phyloP scores from a whole-genome alignment of 1,140 invertebrate genomes.

The Lasioglossum baleicum region DNA sequence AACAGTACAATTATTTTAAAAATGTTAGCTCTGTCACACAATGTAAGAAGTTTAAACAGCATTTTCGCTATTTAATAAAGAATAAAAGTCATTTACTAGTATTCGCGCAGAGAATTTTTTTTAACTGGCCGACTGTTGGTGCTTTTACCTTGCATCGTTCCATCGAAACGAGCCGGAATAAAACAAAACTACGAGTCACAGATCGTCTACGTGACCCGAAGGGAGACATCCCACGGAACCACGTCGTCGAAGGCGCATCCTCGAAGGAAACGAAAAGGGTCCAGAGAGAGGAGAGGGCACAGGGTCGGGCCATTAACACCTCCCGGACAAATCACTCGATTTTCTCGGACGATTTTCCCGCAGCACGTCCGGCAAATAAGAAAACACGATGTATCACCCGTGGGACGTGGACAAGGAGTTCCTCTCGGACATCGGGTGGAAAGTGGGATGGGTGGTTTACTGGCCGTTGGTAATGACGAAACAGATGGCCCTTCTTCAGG shows the following conservation, averaged over 20 bases:
- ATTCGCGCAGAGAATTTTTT: no score
- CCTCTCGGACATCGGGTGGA: neutral
- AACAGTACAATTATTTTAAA: no score
- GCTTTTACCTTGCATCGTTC: no score
- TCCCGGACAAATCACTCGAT: conserved; percentile 80
- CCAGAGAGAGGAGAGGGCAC: neutral
- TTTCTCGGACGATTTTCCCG: conserved; percentile 79
- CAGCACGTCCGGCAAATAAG: conserved; percentile 79
- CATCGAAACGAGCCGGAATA: no score
- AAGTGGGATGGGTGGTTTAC: conserved; percentile 74
- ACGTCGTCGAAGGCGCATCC: neutral
- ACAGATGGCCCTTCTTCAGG: conserved; percentile 76
- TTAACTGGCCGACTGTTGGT: no score
- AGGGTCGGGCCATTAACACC: conserved; percentile 74
- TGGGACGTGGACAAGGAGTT: conserved; percentile 72
- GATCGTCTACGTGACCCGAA: neutral
- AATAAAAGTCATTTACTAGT: no score
- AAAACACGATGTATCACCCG: conserved; percentile 80
- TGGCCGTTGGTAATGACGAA: conserved; percentile 79
- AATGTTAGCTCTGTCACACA: no score
- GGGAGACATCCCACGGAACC: conserved; percentile 1
- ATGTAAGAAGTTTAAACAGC: no score
- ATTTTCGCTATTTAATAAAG: no score
- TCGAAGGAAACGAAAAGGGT: neutral
- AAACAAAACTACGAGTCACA: neutral